Evolutionary conservation across 2,888 invertebrate genomes (phyloP).

Genomic region (Oscheius sp.): DNA sequence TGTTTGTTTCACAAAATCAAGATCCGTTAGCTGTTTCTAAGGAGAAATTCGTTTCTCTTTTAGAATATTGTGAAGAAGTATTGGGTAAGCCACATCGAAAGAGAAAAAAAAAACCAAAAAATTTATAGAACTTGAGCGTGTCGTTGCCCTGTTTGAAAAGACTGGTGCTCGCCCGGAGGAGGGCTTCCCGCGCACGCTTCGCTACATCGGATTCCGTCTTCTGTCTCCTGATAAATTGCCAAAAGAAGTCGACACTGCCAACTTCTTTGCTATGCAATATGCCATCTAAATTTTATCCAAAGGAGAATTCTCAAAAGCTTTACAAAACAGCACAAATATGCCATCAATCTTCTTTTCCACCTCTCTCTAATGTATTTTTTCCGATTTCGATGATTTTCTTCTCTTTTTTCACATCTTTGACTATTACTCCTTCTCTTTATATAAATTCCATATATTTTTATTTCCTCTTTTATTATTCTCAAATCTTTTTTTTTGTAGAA

Average conservation of each 20-base stretch:
- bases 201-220: constrained; percentile 61
- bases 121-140: constrained; percentile 44
- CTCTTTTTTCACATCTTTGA: background rate
- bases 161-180: constrained; percentile 43
- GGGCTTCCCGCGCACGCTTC: constrained; percentile 60
- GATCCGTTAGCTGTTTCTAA: constrained; percentile 49
- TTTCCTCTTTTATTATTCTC: background rate
- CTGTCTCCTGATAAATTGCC: constrained; percentile 53
- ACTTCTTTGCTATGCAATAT: constrained; percentile 60
- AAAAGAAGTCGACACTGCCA: constrained; percentile 40
- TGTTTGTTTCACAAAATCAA: constrained; percentile 53
- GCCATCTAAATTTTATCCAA: constrained; percentile 45
- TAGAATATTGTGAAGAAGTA: constrained; percentile 58
- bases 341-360: no score
- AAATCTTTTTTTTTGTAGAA: background rate
- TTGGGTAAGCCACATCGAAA: constrained; percentile 38
- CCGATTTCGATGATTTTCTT: background rate
- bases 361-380: no score
- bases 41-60: constrained; percentile 55
- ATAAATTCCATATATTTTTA: background rate
- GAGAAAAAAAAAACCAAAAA: background rate
- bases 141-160: constrained; percentile 58
- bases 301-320: no score
- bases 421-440: background rate
- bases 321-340: no score